Evolutionary conservation across 30 jellyfish, hydroid and myxozoan genomes (phyloP), one percentile per base, ranked within the genome.

Genomic region (Chironex yamaguchii): DNA sequence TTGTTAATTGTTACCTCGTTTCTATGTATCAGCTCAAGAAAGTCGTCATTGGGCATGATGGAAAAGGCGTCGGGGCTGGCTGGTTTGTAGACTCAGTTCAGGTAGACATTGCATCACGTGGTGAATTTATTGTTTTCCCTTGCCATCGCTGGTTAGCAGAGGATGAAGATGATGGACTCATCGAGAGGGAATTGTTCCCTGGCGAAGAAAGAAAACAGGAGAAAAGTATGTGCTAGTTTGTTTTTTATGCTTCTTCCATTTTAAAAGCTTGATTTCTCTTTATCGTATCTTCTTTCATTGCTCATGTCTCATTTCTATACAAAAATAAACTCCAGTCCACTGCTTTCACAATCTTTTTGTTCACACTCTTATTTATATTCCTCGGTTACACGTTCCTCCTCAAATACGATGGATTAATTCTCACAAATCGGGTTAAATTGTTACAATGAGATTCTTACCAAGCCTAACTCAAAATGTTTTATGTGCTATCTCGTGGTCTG

Each of bases 31-130:
- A 94, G 99, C 49, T 94, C 75, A 91, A 84, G 70, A 94, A 89
- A 67, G 29, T 88, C 52, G 50, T 94, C 36, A 83, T 94, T 89
- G 99, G 99, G 1, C 99, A 94, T 67, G 99, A 94, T 75, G 99
- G 99, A 0, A 89, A 93, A 62, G 99, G 99, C 32, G 3, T 94
- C 34, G 99, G 99, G 9, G 91, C 97, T 67, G 99, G 99, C 4
- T 94, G 99, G 99, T 85, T 71, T 68, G 51, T 94, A 2, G 99
- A 94, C 36, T 94, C 99, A 0, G 97, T 94, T 62, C 78, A 85
- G 32, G 92, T 94, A 0, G 99, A 88, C 32, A 82, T 94, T 25
- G 97, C 97, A 17, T 94, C 99, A n/a, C 99, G 49, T 54, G 99
- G 99, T 29, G 93, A 88, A 69, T 97, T 88, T 27, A 54, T 94